These are phyloP conservation scores for Cepphus grylle DNA, from an alignment of 2,113 vertebrate genomes.

Conservation along the genomic window DNA sequence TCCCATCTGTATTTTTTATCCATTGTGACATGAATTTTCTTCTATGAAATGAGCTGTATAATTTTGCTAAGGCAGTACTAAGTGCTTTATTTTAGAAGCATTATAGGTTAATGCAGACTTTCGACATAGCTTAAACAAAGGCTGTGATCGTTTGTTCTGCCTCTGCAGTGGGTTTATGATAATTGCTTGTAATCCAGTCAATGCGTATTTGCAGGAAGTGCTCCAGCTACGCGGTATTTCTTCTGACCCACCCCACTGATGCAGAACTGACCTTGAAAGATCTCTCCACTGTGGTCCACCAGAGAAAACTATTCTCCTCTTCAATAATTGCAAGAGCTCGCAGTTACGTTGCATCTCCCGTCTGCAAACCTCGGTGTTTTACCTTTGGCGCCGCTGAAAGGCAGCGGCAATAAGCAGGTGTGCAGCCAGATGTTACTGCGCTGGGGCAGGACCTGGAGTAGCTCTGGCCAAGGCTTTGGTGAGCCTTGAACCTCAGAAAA, in stretches of 20 bases:
- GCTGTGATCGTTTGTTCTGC: background rate
- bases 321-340: background rate
- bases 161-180: background rate
- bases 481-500: background rate
- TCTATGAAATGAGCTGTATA: conserved; percentile 35
- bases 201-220: background rate
- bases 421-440: background rate
- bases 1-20: background rate
- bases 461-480: background rate
- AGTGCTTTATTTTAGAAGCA: conserved; percentile 43
- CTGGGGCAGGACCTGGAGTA: background rate
- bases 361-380: background rate
- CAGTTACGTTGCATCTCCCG: background rate
- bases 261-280: background rate
- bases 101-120: conserved; percentile 33
- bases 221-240: background rate
- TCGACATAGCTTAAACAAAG: background rate
- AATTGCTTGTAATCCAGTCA: background rate
- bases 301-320: background rate
- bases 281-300: background rate
- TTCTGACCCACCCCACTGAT: background rate
- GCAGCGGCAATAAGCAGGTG: background rate
- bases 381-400: accelerated
- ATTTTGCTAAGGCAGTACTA: conserved; percentile 11
- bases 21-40: conserved; percentile 22